Evolutionary conservation across 2,113 vertebrate species (phyloP), one percentile per base, ranked within the genome.

Genomic region (Ondatra zibethicus): DNA sequence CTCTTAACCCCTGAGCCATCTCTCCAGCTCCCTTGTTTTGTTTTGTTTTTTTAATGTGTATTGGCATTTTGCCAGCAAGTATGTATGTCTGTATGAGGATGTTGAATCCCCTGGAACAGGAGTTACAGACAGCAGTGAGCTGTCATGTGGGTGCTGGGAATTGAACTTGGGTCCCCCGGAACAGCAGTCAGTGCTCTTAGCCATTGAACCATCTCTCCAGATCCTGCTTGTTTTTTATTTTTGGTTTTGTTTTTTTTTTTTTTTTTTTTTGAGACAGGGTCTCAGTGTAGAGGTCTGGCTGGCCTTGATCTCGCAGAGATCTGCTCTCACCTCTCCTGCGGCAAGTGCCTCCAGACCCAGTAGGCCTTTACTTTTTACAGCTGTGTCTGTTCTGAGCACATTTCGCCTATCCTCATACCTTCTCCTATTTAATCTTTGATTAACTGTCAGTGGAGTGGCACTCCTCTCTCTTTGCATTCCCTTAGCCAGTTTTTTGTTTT

Each of bases 361-460:
- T 10, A 42, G 19, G 39, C 25, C n/a, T 95, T 93, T 89, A n/a
- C 19, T 31, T 93, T 31, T 93, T 94, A 80, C 65, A 89, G 12
- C 50, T 13, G 16, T 85, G 52, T 90, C 70, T 91, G 52, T 68
- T 82, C 72, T 25, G 61, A 70, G 36, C 23, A 68, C 13, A 85
- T 81, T 95, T 91, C 80, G 45, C 39, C 4, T 27, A n/a, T 84
- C 42, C 55, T 90, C 45, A 25, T 36, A 45, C 31, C 29, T 92
- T 36, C 47, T 52, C 78, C 85, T 92, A 36, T 89, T 88, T 25
- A 80, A 13, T 70, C 29, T 91, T 77, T 91, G 52, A 87, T 89
- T 68, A 92, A 50, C 78, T 93, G 68, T 92, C 58, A 45, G 45
- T 88, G 65, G 39, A 45, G 45, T 88, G 65, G 39, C 39, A 58